Evolutionary conservation across 2,113 vertebrate species (phyloP), one percentile per base, ranked within the genome.

Genomic region (Columbina picui): DNA sequence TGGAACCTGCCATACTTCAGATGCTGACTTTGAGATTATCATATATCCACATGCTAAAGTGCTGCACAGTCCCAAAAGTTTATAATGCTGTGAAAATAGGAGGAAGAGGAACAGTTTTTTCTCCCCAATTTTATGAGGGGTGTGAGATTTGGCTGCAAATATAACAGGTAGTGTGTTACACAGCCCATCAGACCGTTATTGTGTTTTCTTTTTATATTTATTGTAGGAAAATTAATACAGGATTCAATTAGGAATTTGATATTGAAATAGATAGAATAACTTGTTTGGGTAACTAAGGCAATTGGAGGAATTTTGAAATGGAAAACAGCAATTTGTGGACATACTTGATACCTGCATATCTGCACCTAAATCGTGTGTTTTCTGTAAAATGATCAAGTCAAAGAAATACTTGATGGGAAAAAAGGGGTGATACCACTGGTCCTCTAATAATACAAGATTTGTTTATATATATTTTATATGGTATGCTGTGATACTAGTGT

Each of bases 71-170:
- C 55, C 21, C 49, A 29, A 36, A 87, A 75, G 22, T 6, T 5
- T n/a, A 2, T 8, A 32, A 18, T 68, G 8, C 32, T 22, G 10
- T 38, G 27, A 63, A 87, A 56, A 75, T 4, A 34, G 8, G 11
- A 61, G 39, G 27, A 67, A 45, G 52, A 36, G 26, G 29, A 76
- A 53, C 8, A 39, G 10, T 4, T 34, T 74, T 12, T 11, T 6
- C 9, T 20, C 5, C 26, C 4, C 1, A 2, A 1, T 56, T 21
- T 50, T n/a, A 7, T 39, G 27, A 32, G 34, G 49, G 22, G 21
- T 29, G 14, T 49, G 47, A 14, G 8, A 4, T 61, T 27, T 55
- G 67, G 29, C 53, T 60, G 23, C 19, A 10, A 27, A 9, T 23
- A 5, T 4, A 61, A 14, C 29, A 61, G 20, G 15, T 56, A 6